Base-by-base conservation (phyloP, 2,113 vertebrate genomes). In the Symphodus melops region DNA sequence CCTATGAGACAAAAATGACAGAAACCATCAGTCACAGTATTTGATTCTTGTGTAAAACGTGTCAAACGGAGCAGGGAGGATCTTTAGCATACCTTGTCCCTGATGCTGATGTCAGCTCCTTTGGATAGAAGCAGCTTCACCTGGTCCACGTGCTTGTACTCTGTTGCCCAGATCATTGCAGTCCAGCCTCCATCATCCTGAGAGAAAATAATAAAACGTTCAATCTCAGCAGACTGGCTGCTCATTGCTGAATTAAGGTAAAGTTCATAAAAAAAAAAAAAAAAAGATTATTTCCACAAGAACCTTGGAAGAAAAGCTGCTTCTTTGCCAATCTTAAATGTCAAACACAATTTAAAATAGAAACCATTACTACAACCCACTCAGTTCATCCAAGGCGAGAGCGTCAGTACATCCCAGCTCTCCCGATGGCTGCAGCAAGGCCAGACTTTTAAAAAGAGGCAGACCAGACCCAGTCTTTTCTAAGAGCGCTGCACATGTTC, bases 111-210 rank as follows among this genome's bases (percentile, higher is more conserved):
- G 93, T 99, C 97, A 0, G 98, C 98, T 8, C 96, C 96, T 89
- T 95, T 96, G 12, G 96, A 94, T 23, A 98, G 94, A 75, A 99
- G 93, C 88, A 99, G 94, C 89, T 96, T 97, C 86, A 99, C 97
- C 53, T 98, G 95, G 61, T 98, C 96, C 1, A 95, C 93, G 0
- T 99, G 98, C 72, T 97, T 98, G 92, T 99, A 99, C 72, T 99
- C 98, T 0, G 98, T 99, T 23, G 97, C 97, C 98, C 98, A 99
- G 72, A 99, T 99, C 96, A 99, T 98, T 0, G 98, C 96, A 0
- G 98, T 99, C 98, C 98, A 99, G 56, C 98, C 98, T 0, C 97
- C 98, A 0, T 99, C 98, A 0, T 99, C 98, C 98, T 99, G 81
- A 54, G 8, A 72, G n/a, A 8, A 8, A 57, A 3, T 44, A 59